Conservation (phyloP, 2,888 invertebrate species). For the Mayetiola destructor region DNA sequence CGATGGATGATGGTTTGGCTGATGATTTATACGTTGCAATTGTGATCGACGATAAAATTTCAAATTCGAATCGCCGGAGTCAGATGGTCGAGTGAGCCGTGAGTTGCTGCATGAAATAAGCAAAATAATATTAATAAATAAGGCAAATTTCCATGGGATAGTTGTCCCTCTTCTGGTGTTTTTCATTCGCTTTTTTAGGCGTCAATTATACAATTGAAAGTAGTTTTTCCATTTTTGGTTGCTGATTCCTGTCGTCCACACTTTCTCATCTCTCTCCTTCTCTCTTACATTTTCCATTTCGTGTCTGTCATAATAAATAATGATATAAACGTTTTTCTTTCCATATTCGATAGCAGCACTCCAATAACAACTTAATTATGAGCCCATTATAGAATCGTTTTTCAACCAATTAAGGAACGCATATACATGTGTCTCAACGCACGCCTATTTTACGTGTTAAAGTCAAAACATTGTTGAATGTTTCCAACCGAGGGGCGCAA, state of each 20-base stretch:
- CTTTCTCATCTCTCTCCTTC: background rate
- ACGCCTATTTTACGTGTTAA: constrained; percentile 1
- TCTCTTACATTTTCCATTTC: background rate
- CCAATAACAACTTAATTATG: constrained; percentile 11
- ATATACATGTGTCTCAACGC: constrained; percentile 2
- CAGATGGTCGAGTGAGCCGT: too few relatives aligned
- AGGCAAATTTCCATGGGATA: constrained; percentile 8
- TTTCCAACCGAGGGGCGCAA: constrained; percentile 2
- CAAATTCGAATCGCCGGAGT: background rate
- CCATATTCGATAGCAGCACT: constrained; percentile 7
- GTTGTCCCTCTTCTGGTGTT: constrained; percentile 3
- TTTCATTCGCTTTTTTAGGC: background rate
- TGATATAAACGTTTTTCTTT: constrained; percentile 1
- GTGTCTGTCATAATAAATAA: background rate
- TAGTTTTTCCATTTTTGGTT: background rate
- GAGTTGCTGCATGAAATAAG: background rate
- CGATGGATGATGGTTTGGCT: constrained; percentile 1
- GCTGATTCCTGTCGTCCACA: background rate
- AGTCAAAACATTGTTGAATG: constrained; percentile 7
- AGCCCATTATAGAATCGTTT: constrained; percentile 12
- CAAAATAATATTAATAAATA: background rate
- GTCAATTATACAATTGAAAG: constrained; percentile 6
- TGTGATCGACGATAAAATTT: background rate
- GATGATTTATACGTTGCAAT: background rate
- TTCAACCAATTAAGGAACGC: constrained; percentile 7